Evolutionary conservation across 2,113 vertebrate species (phyloP).

Genomic region (Galemys pyrenaicus): DNA sequence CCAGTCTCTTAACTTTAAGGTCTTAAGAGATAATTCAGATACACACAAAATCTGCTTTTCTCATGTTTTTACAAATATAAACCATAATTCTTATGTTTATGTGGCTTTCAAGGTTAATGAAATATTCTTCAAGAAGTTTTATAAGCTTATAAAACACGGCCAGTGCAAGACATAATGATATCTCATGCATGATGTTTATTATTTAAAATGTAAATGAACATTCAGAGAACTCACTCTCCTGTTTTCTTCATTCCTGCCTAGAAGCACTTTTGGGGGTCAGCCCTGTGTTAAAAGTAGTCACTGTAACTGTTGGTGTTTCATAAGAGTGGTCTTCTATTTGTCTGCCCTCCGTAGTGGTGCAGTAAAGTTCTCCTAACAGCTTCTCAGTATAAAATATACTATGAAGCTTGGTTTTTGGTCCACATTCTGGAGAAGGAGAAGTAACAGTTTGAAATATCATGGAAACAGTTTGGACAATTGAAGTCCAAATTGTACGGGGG

Average conservation of each 20-base stretch:
- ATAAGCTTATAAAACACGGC: constrained; percentile 53
- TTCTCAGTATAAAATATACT: constrained; percentile 50
- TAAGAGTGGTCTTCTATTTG: constrained; percentile 2
- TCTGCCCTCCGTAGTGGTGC: not conserved
- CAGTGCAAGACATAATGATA: constrained; percentile 23
- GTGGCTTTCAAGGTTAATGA: constrained; percentile 61
- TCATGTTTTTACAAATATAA: constrained; percentile 30
- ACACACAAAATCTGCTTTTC: not conserved
- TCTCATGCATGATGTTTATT: not conserved
- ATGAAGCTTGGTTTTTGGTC: not conserved
- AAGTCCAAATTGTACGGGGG: constrained; percentile 42
- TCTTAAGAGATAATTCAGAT: constrained; percentile 7
- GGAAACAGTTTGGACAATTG: constrained; percentile 23
- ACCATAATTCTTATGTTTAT: constrained; percentile 47
- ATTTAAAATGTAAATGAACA: constrained; percentile 50
- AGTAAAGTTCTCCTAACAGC: constrained; percentile 52
- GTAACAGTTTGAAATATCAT: constrained; percentile 11
- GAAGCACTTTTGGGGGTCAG: constrained; percentile 30
- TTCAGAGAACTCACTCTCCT: constrained; percentile 16
- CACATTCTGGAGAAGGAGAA: constrained; percentile 25
- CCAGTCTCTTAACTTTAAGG: not conserved
- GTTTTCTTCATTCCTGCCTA: not conserved
- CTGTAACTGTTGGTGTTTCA: constrained; percentile 36
- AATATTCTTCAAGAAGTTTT: constrained; percentile 47
- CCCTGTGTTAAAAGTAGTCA: constrained; percentile 6